These are phyloP conservation scores for Callipepla californica DNA, from an alignment of 2,113 vertebrate genomes.

Conservation along the genomic window DNA sequence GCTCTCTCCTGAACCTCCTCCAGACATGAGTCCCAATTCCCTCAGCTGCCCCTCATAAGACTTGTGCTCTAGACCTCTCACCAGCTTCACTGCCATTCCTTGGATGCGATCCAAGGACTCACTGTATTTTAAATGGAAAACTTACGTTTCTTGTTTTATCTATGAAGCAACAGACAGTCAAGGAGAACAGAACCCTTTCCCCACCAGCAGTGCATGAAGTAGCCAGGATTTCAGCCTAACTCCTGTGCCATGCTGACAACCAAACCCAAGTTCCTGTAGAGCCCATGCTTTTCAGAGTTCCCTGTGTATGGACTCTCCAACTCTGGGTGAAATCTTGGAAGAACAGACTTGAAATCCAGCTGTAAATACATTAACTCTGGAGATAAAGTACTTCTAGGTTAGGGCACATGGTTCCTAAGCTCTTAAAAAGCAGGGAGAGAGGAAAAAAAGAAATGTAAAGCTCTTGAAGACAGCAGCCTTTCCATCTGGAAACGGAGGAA, in stretches of 20 bases:
- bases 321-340: not conserved
- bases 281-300: not conserved
- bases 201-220: not conserved
- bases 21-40: too few relatives aligned
- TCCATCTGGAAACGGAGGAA: not conserved
- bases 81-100: too few relatives aligned
- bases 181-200: not conserved
- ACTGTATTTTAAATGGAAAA: not conserved
- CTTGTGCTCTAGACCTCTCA: too few relatives aligned
- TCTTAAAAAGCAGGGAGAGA: not conserved
- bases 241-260: not conserved
- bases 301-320: not conserved
- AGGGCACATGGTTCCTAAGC: not conserved
- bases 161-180: not conserved
- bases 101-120: not conserved
- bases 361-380: not conserved
- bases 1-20: too few relatives aligned
- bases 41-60: too few relatives aligned
- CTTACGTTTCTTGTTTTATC: not conserved
- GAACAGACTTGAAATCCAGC: not conserved
- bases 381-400: not conserved
- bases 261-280: not conserved
- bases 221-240: fast-evolving
- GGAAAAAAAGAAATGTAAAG: not conserved
- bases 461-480: not conserved